Evolutionary conservation across 35 echinoderm and acorn worm genomes (phyloP), one percentile per base, ranked within the genome.

Genomic region (Nesometra sesokonis): DNA sequence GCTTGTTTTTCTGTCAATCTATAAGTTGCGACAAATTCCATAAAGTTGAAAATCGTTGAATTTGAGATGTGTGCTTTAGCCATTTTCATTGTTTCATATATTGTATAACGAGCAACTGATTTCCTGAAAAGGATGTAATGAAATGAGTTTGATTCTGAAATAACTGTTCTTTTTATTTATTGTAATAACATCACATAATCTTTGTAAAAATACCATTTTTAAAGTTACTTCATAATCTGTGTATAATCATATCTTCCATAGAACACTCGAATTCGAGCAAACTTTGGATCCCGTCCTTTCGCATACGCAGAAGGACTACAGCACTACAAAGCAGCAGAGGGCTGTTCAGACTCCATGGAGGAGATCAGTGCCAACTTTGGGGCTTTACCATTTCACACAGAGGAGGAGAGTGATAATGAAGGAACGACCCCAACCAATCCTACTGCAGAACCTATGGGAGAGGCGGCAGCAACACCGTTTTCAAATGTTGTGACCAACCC

Each of bases 351-450:
- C 67, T 83, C 86, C 0, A 40, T 77, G 77, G 92, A 93, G 33
- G 92, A 93, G 81, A 93, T 90, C 21, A 84, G 79, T 13, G 92
- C 92, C 27, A 93, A 93, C 85, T 93, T 93, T 87, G 82, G 92
- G 79, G 79, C 37, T 35, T 77, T 93, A 32, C 92, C 92, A 77
- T 93, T 93, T 84, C 88, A 87, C 79, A 34, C 57, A 35, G 84
- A 35, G 31, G 84, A 77, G 37, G 92, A 93, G 17, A 90, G 85
- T 34, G 88, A 87, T 85, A 93, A 80, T 82, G 88, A 87, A 36
- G 79, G 83, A 3, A 76, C 34, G 34, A 35, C 57, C 35, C 31
- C 76, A 5, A 77, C 81, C 37, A 84, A 77, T 34, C 40, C 36
- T 32, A 35, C 82, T 23, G 57, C 76, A 13, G 34, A 36, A 35